Conservation (phyloP, 1,140 invertebrate genomes). For the Myzus persicae region DNA sequence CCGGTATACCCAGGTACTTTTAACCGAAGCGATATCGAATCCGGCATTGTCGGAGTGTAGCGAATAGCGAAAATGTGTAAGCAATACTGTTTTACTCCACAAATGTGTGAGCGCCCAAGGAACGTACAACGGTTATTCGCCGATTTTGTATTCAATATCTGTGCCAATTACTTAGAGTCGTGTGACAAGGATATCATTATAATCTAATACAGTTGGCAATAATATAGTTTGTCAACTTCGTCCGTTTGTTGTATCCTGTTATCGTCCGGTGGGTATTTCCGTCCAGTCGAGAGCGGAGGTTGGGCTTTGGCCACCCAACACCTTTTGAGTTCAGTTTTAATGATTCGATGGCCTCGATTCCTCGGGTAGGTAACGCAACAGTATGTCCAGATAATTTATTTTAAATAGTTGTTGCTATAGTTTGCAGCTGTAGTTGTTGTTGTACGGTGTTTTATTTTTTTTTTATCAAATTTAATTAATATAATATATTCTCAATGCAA, state of each 20-base stretch:
- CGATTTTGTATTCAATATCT: neutral
- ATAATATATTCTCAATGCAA: too few relatives aligned
- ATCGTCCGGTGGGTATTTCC: neutral
- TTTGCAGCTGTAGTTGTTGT: neutral
- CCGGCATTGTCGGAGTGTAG: neutral
- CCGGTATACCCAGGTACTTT: too few relatives aligned
- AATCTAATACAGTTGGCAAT: neutral
- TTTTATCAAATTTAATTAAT: neutral
- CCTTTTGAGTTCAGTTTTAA: constrained; percentile 33
- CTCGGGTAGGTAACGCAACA: neutral
- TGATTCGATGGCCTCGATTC: constrained; percentile 27
- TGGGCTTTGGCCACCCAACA: neutral
- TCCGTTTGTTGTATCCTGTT: constrained; percentile 22
- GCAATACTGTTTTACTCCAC: neutral
- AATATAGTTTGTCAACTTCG: neutral
- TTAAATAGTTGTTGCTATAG: neutral
- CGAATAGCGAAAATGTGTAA: neutral
- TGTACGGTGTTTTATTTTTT: neutral
- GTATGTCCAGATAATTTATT: neutral
- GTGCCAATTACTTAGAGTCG: neutral
- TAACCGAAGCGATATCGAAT: neutral
- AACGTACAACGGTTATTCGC: too few relatives aligned
- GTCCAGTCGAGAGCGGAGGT: neutral
- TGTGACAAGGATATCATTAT: neutral
- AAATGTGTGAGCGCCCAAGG: neutral